These are phyloP conservation scores for Nomada fucata DNA, from an alignment of 2,888 invertebrate genomes.

Conservation along the genomic window DNA sequence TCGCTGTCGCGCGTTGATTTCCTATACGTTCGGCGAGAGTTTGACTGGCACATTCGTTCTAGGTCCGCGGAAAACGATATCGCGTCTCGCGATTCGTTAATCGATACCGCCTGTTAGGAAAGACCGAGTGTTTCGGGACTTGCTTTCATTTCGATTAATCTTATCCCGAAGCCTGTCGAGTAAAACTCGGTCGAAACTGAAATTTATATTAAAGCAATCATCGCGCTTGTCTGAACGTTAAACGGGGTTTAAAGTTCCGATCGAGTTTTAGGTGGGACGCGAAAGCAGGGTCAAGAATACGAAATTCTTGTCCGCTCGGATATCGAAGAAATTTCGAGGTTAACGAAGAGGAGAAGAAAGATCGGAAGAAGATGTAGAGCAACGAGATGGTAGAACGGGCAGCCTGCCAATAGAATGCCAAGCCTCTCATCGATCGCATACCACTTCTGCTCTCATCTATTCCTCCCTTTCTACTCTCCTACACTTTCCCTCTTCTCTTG, in stretches of 20 bases:
- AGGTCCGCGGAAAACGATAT: neutral
- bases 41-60: too few relatives aligned
- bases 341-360: constrained; percentile 13
- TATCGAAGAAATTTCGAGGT: constrained; percentile 61
- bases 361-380: constrained; percentile 35
- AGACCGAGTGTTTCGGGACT: neutral
- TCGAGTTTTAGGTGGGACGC: constrained; percentile 33
- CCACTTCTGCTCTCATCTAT: constrained; percentile 44
- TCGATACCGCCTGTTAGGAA: neutral
- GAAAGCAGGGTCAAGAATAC: constrained; percentile 55
- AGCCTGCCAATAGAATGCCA: constrained; percentile 71
- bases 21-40: neutral
- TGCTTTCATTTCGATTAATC: neutral
- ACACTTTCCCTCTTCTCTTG: constrained; percentile 19
- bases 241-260: constrained; percentile 43
- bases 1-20: too few relatives aligned
- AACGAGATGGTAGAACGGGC: constrained; percentile 60
- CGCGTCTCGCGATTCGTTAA: neutral
- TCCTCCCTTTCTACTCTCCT: constrained; percentile 25
- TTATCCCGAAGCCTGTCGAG: neutral
- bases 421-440: constrained; percentile 72
- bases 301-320: constrained; percentile 61
- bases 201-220: constrained; percentile 58
- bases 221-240: constrained; percentile 42
- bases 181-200: constrained; percentile 37